These are phyloP conservation scores for Cephus runcator DNA, from an alignment of 2,888 invertebrate species.

Conservation along the genomic window DNA sequence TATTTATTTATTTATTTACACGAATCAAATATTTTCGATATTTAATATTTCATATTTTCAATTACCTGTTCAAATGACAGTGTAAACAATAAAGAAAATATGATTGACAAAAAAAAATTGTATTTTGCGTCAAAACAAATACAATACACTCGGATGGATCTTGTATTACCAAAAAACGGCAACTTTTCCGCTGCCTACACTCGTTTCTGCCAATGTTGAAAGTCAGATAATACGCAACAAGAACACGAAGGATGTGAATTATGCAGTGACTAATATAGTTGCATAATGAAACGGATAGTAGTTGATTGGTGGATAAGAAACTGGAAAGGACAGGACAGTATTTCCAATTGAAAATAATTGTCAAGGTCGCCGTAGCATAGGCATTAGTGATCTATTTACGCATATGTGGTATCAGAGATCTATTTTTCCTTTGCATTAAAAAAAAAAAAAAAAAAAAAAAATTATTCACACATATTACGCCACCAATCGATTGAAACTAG, in stretches of 20 bases:
- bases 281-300: background rate
- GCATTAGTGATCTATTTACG: background rate
- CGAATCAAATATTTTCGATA: background rate
- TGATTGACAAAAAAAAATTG: background rate
- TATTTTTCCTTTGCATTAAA: background rate
- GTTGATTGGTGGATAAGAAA: background rate
- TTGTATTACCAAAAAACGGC: background rate
- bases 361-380: background rate
- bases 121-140: background rate
- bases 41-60: background rate
- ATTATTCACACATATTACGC: background rate
- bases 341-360: background rate
- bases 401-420: background rate
- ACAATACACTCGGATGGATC: background rate
- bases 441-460: background rate
- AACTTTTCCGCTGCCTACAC: background rate
- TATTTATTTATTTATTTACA: background rate
- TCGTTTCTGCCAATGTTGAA: background rate
- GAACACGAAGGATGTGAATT: background rate
- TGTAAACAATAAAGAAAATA: background rate
- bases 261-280: background rate
- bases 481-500: background rate
- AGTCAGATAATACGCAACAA: background rate
- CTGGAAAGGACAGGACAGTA: background rate
- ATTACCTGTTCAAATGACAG: background rate